Percentiles rank a stretch among this genome's conserved stretches.
These are phyloP conservation scores for Pangasius mekongensis DNA, from an alignment of 2,797 vertebrate species.

Conservation along the genomic window DNA sequence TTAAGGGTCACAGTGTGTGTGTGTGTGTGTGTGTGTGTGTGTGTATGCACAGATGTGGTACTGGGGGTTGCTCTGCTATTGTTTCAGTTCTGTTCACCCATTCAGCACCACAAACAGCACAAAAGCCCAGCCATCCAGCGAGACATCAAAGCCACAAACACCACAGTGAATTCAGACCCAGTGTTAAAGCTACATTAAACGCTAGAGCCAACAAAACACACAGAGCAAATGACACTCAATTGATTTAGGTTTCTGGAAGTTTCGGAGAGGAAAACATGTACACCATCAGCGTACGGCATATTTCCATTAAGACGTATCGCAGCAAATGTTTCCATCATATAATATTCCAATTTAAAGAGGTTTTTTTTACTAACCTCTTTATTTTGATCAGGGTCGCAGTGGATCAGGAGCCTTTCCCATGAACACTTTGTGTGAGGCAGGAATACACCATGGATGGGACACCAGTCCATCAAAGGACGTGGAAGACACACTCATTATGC, in stretches of 20 bases:
- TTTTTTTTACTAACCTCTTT: neutral
- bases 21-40: neutral
- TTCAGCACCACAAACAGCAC: slow-evolving; percentile 51
- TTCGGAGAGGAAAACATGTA: neutral
- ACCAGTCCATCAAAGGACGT: neutral
- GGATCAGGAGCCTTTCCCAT: neutral
- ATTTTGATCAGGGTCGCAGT: neutral
- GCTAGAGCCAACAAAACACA: neutral
- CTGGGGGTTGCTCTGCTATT: slow-evolving; percentile 48
- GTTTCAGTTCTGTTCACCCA: slow-evolving; percentile 54
- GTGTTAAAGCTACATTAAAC: neutral
- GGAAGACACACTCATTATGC: neutral
- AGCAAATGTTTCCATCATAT: neutral
- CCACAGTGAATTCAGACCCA: slow-evolving; percentile 12
- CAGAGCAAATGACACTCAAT: neutral
- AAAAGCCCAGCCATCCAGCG: slow-evolving; percentile 39
- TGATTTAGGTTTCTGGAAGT: neutral
- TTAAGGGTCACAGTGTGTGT: slow-evolving; percentile 14
- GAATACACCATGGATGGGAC: neutral
- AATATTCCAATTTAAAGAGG: neutral
- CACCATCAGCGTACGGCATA: neutral
- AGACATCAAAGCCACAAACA: slow-evolving; percentile 22
- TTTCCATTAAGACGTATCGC: neutral
- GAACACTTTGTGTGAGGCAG: neutral
- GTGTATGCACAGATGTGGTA: neutral